phyloP scores from a whole-genome alignment of 2,888 invertebrate genomes.

The Dryomyza anilis region DNA sequence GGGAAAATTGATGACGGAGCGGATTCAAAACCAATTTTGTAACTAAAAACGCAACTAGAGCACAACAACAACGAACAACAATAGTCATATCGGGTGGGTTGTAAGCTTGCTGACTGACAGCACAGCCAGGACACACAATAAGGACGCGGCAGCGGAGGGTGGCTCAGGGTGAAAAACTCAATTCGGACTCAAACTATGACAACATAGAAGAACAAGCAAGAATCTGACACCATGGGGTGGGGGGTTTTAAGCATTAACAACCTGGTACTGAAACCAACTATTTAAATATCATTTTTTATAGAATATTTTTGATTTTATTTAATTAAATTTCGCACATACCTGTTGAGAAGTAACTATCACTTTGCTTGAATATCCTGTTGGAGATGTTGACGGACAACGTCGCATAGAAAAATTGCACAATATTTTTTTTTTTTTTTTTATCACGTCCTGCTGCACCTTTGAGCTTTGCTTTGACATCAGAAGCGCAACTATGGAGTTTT shows the following conservation, averaged over 20 bases:
- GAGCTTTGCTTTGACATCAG: too few species aligned
- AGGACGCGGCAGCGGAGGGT: not conserved
- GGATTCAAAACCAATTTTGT: too few species aligned
- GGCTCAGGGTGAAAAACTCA: too few species aligned
- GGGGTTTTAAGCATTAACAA: too few species aligned
- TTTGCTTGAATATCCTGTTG: not conserved
- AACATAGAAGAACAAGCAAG: slow-evolving; percentile 3
- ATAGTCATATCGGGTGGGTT: too few species aligned
- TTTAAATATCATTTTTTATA: too few species aligned
- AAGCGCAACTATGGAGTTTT: not conserved
- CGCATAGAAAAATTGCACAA: not conserved
- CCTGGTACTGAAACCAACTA: too few species aligned
- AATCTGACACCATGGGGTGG: slow-evolving; percentile 6
- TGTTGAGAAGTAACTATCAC: too few species aligned
- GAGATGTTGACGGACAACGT: not conserved
- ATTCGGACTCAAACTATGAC: slow-evolving; percentile 11
- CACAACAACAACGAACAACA: slow-evolving; percentile 1
- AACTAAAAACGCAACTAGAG: not conserved
- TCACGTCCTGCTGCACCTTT: not conserved
- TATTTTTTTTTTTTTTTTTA: too few species aligned
- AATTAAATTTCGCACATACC: too few species aligned
- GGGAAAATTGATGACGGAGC: not conserved
- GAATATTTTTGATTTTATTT: too few species aligned
- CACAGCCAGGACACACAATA: not conserved
- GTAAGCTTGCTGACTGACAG: too few species aligned